Evolutionary conservation across 1,140 invertebrate genomes (phyloP).

Genomic region (Drosophila azteca): DNA sequence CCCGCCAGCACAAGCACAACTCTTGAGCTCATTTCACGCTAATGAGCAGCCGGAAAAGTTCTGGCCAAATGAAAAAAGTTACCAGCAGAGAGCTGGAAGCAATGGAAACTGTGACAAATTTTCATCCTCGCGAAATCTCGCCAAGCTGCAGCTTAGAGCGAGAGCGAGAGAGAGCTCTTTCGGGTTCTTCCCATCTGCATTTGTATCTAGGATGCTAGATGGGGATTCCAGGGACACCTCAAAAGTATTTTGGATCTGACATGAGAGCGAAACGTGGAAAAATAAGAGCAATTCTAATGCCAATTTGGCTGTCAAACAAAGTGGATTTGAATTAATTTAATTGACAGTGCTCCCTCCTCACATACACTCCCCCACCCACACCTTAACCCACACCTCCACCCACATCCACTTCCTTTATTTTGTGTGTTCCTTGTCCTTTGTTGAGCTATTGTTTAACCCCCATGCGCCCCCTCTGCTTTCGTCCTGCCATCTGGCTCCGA

Average conservation of each 20-base stretch:
- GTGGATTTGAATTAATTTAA: conserved; percentile 73
- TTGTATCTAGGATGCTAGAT: too few relatives aligned
- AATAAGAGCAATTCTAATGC: conserved; percentile 49
- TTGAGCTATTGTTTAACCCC: conserved; percentile 24
- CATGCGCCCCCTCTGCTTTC: conserved; percentile 3
- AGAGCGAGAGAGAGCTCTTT: background rate
- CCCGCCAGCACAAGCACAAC: background rate
- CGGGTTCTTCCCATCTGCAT: background rate
- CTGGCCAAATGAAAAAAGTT: conserved; percentile 45
- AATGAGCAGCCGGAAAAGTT: conserved; percentile 33
- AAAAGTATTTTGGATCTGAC: conserved; percentile 12
- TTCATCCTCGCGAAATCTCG: background rate
- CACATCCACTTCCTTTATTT: background rate
- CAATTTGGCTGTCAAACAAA: conserved; percentile 58
- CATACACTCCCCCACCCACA: too few relatives aligned
- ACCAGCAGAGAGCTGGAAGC: background rate
- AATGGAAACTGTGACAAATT: conserved; percentile 25
- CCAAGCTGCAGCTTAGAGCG: too few relatives aligned
- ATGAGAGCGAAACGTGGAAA: conserved; percentile 12
- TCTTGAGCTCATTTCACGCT: conserved; percentile 38
- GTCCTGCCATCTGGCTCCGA: too few relatives aligned
- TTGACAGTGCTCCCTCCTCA: conserved; percentile 25
- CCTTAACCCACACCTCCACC: background rate
- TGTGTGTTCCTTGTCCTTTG: conserved; percentile 12
- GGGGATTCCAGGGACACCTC: background rate